phyloP scores from a whole-genome alignment of 2,113 vertebrate species.

The Coptodon rendalli region DNA sequence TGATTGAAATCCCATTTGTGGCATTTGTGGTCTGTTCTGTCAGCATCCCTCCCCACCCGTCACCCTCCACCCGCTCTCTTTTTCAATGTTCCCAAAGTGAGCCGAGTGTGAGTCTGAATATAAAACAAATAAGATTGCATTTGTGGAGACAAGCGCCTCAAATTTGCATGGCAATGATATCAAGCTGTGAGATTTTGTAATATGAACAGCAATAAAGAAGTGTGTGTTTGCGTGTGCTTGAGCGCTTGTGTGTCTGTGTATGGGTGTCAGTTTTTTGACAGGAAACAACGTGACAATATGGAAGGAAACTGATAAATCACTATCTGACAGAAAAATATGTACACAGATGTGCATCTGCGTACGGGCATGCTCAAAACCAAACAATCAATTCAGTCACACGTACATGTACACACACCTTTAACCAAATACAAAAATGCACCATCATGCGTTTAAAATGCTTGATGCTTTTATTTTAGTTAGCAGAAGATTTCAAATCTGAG shows the following conservation, averaged over 20 bases:
- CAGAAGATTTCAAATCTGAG: neutral
- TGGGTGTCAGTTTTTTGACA: neutral
- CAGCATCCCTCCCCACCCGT: neutral
- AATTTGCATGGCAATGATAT: constrained; percentile 39
- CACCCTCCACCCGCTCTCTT: neutral
- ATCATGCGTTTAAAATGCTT: neutral
- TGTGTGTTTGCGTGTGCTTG: neutral
- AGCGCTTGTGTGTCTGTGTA: neutral
- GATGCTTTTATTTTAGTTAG: neutral
- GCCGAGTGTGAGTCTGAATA: neutral
- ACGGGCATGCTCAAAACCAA: neutral
- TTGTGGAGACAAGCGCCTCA: constrained; percentile 18
- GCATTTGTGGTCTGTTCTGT: constrained; percentile 41
- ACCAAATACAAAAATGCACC: fast-evolving
- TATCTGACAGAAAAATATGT: neutral
- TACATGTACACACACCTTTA: neutral
- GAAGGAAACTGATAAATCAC: neutral
- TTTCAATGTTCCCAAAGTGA: constrained; percentile 11
- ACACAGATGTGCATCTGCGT: neutral
- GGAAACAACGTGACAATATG: neutral
- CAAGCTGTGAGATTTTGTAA: constrained; percentile 32
- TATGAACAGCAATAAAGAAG: constrained; percentile 20
- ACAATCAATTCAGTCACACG: neutral
- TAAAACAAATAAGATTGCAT: constrained; percentile 43
- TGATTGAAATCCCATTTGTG: constrained; percentile 72